Evolutionary conservation across 2,797 vertebrate species (phyloP).

Genomic region (Cichlasoma orientale): DNA sequence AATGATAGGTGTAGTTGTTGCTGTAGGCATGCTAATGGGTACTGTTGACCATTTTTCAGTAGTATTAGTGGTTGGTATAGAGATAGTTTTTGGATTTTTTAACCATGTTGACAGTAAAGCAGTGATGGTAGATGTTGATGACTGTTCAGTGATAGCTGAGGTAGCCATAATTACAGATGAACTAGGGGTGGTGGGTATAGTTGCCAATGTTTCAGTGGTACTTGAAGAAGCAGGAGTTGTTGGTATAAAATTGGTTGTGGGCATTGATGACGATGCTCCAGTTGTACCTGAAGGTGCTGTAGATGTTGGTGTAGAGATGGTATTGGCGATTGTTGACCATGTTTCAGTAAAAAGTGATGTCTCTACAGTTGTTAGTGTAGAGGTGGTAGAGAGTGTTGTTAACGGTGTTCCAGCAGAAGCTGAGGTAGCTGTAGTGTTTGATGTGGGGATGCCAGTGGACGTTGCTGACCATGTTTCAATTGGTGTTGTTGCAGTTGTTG

Average conservation of each 20-base stretch:
- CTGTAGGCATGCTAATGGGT: not conserved
- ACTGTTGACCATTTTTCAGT: not conserved
- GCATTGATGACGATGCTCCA: too few species aligned
- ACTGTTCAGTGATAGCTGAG: not conserved
- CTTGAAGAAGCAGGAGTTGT: too few species aligned
- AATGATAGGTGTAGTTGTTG: not conserved
- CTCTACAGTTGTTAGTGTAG: too few species aligned
- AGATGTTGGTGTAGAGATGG: too few species aligned
- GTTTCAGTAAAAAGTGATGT: too few species aligned
- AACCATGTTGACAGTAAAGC: not conserved
- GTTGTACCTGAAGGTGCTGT: too few species aligned
- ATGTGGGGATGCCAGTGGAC: accelerated
- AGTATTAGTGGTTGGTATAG: not conserved
- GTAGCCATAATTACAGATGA: not conserved
- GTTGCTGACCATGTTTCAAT: not conserved
- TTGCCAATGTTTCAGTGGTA: not conserved
- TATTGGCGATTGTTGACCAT: too few species aligned
- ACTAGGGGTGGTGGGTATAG: not conserved
- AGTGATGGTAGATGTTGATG: not conserved
- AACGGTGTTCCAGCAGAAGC: accelerated
- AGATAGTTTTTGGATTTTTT: not conserved
- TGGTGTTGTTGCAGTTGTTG: not conserved
- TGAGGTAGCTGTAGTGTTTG: accelerated
- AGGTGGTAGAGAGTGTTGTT: not conserved
- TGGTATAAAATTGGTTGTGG: too few species aligned